These are phyloP conservation scores for Phaethon lepturus DNA, from an alignment of 2,113 vertebrate species.

Conservation along the genomic window DNA sequence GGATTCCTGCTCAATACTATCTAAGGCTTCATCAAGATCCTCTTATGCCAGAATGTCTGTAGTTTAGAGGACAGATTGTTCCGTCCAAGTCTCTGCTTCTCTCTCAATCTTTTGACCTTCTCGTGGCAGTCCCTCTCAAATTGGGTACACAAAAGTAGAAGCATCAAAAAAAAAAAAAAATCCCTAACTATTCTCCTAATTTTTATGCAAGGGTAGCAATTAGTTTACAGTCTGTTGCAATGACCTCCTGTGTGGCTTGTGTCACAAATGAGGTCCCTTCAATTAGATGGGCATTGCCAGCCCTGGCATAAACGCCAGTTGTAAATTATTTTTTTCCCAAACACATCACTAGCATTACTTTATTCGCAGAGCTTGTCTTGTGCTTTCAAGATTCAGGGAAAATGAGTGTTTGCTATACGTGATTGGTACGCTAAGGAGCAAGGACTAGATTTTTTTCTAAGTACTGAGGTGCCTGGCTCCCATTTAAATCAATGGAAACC, in stretches of 20 bases:
- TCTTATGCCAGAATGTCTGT: neutral
- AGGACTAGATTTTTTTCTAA: neutral
- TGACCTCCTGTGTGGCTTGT: neutral
- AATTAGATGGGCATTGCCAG: neutral
- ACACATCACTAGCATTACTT: neutral
- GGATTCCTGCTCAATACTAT: neutral
- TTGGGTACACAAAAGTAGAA: neutral
- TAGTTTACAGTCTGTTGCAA: conserved; percentile 16
- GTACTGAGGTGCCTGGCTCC: neutral
- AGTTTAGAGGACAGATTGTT: neutral
- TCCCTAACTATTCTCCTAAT: neutral
- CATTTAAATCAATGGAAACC: neutral
- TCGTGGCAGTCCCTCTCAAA: neutral
- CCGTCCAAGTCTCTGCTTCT: neutral
- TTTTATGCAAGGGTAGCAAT: neutral
- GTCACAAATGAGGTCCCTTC: neutral
- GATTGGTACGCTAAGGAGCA: neutral
- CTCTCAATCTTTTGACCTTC: neutral
- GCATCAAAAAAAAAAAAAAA: neutral
- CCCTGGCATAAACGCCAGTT: neutral
- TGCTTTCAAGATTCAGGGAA: neutral
- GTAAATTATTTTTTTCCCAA: neutral
- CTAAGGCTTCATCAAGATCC: neutral
- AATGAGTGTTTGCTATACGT: neutral
- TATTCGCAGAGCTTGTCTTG: neutral